These are phyloP conservation scores for Tupaia chinensis DNA, from an alignment of 2,113 vertebrate genomes.

Conservation along the genomic window DNA sequence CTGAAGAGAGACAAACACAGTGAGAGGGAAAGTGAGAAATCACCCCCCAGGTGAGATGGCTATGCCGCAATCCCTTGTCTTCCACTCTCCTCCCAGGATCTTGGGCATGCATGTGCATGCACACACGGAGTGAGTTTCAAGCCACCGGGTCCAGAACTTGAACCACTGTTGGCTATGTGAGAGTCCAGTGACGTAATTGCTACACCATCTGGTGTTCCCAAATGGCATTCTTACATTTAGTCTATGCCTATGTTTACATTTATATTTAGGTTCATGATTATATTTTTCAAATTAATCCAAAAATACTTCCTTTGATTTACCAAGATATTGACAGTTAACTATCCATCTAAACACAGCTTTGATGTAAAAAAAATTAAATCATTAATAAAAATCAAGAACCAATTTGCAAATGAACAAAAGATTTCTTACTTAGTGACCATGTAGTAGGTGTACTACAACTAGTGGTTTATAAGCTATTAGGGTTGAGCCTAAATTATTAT, in stretches of 20 bases:
- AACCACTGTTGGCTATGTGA: too few relatives aligned
- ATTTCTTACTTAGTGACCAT: neutral
- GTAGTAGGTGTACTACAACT: neutral
- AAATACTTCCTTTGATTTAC: neutral
- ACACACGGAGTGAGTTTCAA: too few relatives aligned
- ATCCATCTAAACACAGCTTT: neutral
- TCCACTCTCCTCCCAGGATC: too few relatives aligned
- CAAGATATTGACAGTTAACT: neutral
- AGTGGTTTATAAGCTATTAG: neutral
- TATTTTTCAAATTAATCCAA: neutral
- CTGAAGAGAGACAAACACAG: too few relatives aligned
- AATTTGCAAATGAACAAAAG: neutral
- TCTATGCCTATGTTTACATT: neutral
- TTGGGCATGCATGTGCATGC: too few relatives aligned
- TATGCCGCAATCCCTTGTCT: too few relatives aligned
- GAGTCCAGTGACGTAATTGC: too few relatives aligned
- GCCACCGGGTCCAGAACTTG: too few relatives aligned
- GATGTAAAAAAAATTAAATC: neutral
- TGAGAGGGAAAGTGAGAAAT: too few relatives aligned
- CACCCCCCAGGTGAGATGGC: too few relatives aligned
- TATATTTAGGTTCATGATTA: neutral
- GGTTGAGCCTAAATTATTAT: neutral
- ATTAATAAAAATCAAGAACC: slow-evolving; percentile 26
- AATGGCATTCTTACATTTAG: neutral
- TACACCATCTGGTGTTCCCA: neutral